These are phyloP conservation scores for Capreolus pygargus DNA, from an alignment of 2,113 vertebrate species.

Conservation along the genomic window DNA sequence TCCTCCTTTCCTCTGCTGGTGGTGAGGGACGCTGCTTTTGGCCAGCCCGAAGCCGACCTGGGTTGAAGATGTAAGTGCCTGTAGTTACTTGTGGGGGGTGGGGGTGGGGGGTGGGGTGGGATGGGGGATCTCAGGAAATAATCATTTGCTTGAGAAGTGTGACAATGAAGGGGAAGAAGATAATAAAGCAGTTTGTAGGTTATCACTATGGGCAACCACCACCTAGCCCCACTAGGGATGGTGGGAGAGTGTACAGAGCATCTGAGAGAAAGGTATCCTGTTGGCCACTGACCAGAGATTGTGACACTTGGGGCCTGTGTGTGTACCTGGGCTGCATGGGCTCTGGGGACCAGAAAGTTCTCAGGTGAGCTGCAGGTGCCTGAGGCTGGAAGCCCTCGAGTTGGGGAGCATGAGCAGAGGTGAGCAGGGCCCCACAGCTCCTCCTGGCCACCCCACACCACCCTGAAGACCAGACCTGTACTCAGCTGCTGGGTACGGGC, in stretches of 20 bases:
- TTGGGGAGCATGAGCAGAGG: rapidly evolving
- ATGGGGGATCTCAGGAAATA: neutral
- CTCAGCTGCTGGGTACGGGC: too few relatives aligned
- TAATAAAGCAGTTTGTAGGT: neutral
- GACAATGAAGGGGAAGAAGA: neutral
- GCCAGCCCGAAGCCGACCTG: neutral
- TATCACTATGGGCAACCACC: neutral
- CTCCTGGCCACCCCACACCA: neutral
- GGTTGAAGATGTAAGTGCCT: neutral
- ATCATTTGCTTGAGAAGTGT: neutral
- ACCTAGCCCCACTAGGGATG: neutral
- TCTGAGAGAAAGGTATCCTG: rapidly evolving
- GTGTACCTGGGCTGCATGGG: rapidly evolving
- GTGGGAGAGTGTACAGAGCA: neutral
- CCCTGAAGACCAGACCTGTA: rapidly evolving
- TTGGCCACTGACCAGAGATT: neutral
- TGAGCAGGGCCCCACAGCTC: rapidly evolving
- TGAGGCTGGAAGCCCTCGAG: neutral
- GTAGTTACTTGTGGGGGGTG: neutral
- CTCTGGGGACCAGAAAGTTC: neutral
- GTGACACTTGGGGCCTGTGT: neutral
- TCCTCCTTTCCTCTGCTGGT: neutral
- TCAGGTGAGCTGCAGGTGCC: neutral
- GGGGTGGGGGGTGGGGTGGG: neutral
- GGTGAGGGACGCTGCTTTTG: neutral